Percentiles rank a stretch among this genome's conserved stretches.
Evolutionary conservation across 2,888 invertebrate species (phyloP).

Genomic region (Scaptomyza reducta): DNA sequence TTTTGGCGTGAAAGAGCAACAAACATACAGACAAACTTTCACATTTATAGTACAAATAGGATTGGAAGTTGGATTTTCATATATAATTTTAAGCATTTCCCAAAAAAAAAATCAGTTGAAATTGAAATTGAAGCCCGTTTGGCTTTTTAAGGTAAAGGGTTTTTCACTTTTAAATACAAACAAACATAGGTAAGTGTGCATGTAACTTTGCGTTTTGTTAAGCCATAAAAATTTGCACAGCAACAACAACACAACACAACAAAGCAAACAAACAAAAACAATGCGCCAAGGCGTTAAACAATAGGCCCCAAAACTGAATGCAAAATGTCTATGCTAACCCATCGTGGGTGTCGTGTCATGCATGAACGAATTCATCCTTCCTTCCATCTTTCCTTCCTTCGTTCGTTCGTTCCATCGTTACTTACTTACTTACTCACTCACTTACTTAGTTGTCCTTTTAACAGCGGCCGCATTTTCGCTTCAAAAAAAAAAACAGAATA

Average conservation of each 20-base stretch:
- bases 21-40: too few species aligned
- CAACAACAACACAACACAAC: constrained; percentile 22
- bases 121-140: not conserved
- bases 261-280: constrained; percentile 20
- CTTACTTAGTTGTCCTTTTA: constrained; percentile 30
- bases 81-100: too few species aligned
- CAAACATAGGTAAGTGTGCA: constrained; percentile 2
- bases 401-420: not conserved
- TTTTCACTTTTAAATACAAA: not conserved
- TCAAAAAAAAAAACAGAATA: constrained; percentile 4
- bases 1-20: too few species aligned
- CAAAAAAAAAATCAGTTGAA: too few species aligned
- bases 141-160: not conserved
- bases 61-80: too few species aligned
- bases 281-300: constrained; percentile 40
- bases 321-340: not conserved
- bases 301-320: constrained; percentile 34
- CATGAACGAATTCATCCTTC: constrained; percentile 68
- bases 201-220: constrained; percentile 72
- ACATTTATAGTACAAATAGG: not conserved
- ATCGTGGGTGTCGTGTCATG: constrained; percentile 63
- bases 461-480: constrained; percentile 18
- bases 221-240: constrained; percentile 75
- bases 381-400: constrained; percentile 53
- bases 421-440: constrained; percentile 2